Evolutionary conservation across 2,888 invertebrate species (phyloP), one percentile per base, ranked within the genome.

Genomic region (Chrysotoxum bicinctum): DNA sequence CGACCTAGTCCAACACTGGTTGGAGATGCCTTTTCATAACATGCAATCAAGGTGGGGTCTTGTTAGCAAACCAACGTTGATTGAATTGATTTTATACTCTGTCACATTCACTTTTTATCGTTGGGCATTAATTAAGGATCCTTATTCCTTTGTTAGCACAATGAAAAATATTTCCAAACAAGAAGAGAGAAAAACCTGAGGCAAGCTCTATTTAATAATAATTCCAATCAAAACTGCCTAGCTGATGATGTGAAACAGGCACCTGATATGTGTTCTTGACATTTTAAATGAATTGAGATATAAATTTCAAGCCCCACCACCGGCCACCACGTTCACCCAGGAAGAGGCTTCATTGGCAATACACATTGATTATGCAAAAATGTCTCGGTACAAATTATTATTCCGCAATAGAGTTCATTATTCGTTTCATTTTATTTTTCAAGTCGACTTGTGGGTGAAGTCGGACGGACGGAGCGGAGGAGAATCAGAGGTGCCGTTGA

Each of bases 321-420:
- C 19, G 16, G 5, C 30, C 5, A 32, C 1, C 54, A 30, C 0
- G 6, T 2, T 14, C 54, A 54, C 1, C 32, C 56, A 35, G 19
- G 45, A 64, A 19, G 19, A 32, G 21, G 32, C 30, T 37, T 30
- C 19, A 66, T 40, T 48, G 50, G 32, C 16, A 35, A 54, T 26
- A 30, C 40, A 35, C 8, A 19, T 14, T 14, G 69, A 73, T 74
- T 86, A 78, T 86, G 74, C 69, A 82, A 86, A 81, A 86, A 86
- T 81, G 62, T 43, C 43, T 37, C 12, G 12, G 56, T 69, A 43
- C 54, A 76, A 86, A 82, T 81, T 86, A 81, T 86, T 81, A 64
- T 62, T 64, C 85, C 45, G 85, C 76, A 86, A 70, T 75, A 37
- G 21, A 56, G 69, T 64, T 64, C 30, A 23, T 64, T 40, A 64